These are phyloP conservation scores for Quadroppia sp. DNA, from an alignment of 2,888 invertebrate species.

Conservation along the genomic window DNA sequence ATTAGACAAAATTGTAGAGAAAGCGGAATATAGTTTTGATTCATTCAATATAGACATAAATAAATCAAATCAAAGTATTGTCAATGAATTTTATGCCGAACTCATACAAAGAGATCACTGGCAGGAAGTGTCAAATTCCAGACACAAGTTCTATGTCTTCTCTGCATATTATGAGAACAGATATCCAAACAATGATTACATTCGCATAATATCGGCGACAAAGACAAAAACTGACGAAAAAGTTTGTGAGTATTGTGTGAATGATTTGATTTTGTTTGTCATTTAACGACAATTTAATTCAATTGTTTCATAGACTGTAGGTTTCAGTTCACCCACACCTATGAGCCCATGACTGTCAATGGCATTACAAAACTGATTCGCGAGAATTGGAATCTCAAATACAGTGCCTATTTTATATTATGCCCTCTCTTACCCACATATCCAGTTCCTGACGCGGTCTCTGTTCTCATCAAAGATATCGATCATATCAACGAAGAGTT, in stretches of 20 bases:
- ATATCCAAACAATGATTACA: slow-evolving; percentile 48
- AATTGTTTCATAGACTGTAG: neutral
- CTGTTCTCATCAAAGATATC: slow-evolving; percentile 58
- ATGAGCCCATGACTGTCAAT: slow-evolving; percentile 45
- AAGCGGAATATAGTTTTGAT: slow-evolving; percentile 5
- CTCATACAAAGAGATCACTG: slow-evolving; percentile 48
- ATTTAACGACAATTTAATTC: neutral
- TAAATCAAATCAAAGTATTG: slow-evolving; percentile 30
- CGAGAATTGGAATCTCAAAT: slow-evolving; percentile 89
- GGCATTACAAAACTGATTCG: slow-evolving; percentile 64
- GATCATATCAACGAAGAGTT: slow-evolving; percentile 24
- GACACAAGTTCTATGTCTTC: slow-evolving; percentile 76
- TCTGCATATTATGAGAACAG: slow-evolving; percentile 75
- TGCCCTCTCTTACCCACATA: slow-evolving; percentile 59
- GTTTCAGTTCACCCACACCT: slow-evolving; percentile 27
- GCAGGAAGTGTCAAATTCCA: slow-evolving; percentile 52
- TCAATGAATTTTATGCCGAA: slow-evolving; percentile 32
- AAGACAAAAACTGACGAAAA: slow-evolving; percentile 77
- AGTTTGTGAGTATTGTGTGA: slow-evolving; percentile 54
- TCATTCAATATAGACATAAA: neutral
- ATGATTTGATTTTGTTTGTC: slow-evolving; percentile 55
- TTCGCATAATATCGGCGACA: slow-evolving; percentile 80
- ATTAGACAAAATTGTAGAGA: slow-evolving; percentile 18
- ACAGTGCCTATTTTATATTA: slow-evolving; percentile 74
- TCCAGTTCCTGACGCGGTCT: slow-evolving; percentile 63